Percentiles rank a stretch among this genome's conserved stretches.
phyloP scores from a whole-genome alignment of 30 jellyfish, hydroid and myxozoan genomes.

The Haliclystus octoradiatus region DNA sequence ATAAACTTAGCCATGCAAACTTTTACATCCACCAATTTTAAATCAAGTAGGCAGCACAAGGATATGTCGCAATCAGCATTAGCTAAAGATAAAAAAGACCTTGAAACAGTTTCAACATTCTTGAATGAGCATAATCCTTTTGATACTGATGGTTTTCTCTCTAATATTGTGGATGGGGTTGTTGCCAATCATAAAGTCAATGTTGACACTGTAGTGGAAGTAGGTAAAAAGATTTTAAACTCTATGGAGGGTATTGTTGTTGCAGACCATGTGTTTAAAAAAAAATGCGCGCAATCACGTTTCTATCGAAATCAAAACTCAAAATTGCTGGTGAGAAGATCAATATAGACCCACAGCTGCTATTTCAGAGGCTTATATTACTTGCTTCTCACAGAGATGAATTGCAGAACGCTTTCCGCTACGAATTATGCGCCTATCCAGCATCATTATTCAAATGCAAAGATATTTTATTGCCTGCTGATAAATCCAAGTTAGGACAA shows the following conservation, averaged over 20 bases:
- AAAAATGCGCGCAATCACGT: conserved; percentile 14
- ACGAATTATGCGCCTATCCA: conserved; percentile 23
- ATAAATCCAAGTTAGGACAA: conserved; percentile 13
- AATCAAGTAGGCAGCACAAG: conserved; percentile 30
- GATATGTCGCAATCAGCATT: conserved; percentile 12
- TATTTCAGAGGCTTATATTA: conserved; percentile 14
- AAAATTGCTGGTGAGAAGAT: conserved; percentile 27
- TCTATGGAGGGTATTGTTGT: conserved; percentile 2
- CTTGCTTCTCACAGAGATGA: neutral
- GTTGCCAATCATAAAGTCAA: conserved; percentile 16
- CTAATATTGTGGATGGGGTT: conserved; percentile 24
- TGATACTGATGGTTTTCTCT: conserved; percentile 4
- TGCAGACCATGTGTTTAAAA: conserved; percentile 10
- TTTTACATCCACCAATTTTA: conserved; percentile 4
- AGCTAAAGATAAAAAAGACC: conserved; percentile 17
- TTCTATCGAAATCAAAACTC: neutral
- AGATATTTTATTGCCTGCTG: conserved; percentile 10
- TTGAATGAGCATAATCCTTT: conserved; percentile 17
- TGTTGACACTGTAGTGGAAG: conserved; percentile 15
- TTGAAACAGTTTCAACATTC: neutral
- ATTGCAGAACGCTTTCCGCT: neutral
- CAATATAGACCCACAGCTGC: conserved; percentile 28
- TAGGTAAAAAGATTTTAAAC: neutral
- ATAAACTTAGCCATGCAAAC: conserved; percentile 18
- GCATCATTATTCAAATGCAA: conserved; percentile 15